Evolutionary conservation across 2,888 invertebrate species (phyloP).

Genomic region (Sesia bembeciformis): DNA sequence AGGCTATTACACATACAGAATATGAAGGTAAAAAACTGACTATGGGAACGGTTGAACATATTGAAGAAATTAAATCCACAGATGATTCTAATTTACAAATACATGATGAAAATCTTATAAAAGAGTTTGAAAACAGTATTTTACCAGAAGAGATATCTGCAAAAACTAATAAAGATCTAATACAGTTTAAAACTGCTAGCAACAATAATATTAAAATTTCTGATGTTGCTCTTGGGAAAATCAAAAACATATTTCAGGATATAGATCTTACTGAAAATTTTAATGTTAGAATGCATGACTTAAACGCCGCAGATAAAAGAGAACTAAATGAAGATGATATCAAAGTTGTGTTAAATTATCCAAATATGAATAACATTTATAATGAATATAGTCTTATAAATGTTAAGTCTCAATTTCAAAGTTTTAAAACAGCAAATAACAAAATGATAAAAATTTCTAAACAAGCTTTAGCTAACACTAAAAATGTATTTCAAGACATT

Average conservation of each 20-base stretch:
- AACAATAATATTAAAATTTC: slow-evolving; percentile 17
- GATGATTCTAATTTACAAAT: no score
- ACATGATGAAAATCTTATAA: slow-evolving; percentile 1
- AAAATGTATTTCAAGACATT: slow-evolving; percentile 27
- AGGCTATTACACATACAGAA: no score
- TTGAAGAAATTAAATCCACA: no score
- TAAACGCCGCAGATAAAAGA: no score
- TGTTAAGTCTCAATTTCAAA: no score
- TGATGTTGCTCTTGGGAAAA: slow-evolving; percentile 23
- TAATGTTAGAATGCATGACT: slow-evolving; percentile 18
- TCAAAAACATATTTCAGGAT: slow-evolving; percentile 29
- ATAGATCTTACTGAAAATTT: slow-evolving; percentile 15
- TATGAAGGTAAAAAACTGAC: no score
- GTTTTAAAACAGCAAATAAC: slow-evolving; percentile 7
- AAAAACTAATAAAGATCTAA: not conserved
- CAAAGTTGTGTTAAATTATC: no score
- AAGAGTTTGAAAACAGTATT: slow-evolving; percentile 14
- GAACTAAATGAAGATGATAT: no score
- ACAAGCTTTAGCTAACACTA: slow-evolving; percentile 25
- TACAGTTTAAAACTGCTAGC: slow-evolving; percentile 5
- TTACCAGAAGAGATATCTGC: not conserved
- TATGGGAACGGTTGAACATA: no score
- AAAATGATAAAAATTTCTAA: slow-evolving; percentile 18
- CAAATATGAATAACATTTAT: no score
- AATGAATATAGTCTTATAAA: no score